Evolutionary conservation across 92 coral and sea anemone genomes (phyloP), one percentile per base, ranked within the genome.

Genomic region (Pocillopora grandis): DNA sequence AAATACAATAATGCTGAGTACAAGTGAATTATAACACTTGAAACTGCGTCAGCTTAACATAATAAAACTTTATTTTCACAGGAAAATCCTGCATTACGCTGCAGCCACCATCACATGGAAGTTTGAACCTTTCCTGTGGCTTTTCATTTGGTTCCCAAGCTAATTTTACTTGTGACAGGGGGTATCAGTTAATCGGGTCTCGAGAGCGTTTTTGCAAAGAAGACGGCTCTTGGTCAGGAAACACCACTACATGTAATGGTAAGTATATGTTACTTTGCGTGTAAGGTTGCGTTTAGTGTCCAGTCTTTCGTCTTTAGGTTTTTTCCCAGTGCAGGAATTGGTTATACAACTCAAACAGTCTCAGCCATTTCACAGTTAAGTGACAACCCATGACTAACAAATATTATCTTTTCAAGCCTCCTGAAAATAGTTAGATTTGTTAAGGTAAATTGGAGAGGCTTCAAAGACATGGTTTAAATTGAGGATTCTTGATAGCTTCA

Each of bases 141-240:
- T 52, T 35, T 20, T 48, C 56, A 11, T 90, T 65, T 66, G 93
- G 90, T 49, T 90, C 93, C 58, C 85, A 64, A 27, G 93, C 82
- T 15, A 52, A 16, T 12, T 20, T 87, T 12, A 61, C 82, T 15
- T 91, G 92, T 68, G 37, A 80, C 33, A 56, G 19, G 72, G 95
- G 95, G 20, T 89, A 72, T 56, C 80, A 60, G 9, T 19, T 83
- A 35, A 37, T 37, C 33, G 95, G 95, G 13, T 91, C 95, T 0
- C 37, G 18, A 55, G 79, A 64, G 16, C 83, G 95, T 64, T 65
- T 74, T 16, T 89, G 95, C 65, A 16, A 81, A 37, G 83, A 69
- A 80, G 79, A 75, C 65, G 90, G 90, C 1, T 33, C 75, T 12
- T 91, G 95, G 95, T 70, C 93, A 16, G 91, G 93, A 76, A 83